These are phyloP conservation scores for Chymomyza fuscimana DNA, from an alignment of 2,888 invertebrate species.

Conservation along the genomic window DNA sequence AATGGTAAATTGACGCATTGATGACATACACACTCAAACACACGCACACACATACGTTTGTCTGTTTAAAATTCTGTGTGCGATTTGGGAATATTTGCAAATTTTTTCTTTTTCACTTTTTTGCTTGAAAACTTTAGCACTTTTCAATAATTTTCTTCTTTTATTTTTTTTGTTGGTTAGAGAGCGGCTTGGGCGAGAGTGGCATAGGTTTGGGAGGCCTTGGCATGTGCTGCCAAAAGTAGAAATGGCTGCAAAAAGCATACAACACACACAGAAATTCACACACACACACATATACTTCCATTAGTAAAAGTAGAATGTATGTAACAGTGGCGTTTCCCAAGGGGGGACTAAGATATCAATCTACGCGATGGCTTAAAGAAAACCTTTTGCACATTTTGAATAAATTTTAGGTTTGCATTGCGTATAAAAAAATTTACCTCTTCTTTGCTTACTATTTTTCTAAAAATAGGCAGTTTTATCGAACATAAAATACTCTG, in stretches of 20 bases:
- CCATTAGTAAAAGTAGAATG: neutral
- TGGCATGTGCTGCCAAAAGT: conserved; percentile 5
- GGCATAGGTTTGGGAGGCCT: neutral
- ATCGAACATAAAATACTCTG: too few species aligned
- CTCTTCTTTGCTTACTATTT: too few species aligned
- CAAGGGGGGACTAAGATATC: too few species aligned
- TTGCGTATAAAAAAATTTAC: too few species aligned
- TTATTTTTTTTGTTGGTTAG: conserved; percentile 9
- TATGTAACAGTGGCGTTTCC: neutral
- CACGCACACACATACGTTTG: conserved; percentile 12
- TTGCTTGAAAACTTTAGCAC: conserved; percentile 50
- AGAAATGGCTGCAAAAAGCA: conserved; percentile 21
- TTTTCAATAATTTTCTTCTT: conserved; percentile 62
- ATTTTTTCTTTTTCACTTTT: conserved; percentile 15
- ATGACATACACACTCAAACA: conserved; percentile 6
- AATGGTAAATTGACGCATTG: conserved; percentile 10
- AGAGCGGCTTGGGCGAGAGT: conserved; percentile 2
- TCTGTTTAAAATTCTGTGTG: conserved; percentile 65
- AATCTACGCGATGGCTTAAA: too few species aligned
- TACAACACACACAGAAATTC: conserved; percentile 41
- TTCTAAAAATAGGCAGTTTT: too few species aligned
- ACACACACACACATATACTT: conserved; percentile 22
- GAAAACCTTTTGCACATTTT: too few species aligned
- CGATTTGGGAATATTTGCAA: conserved; percentile 32
- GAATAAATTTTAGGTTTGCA: too few species aligned